Evolutionary conservation across 2,888 invertebrate species (phyloP), one percentile per base, ranked within the genome.

Genomic region (Pristionchus arcanus): DNA sequence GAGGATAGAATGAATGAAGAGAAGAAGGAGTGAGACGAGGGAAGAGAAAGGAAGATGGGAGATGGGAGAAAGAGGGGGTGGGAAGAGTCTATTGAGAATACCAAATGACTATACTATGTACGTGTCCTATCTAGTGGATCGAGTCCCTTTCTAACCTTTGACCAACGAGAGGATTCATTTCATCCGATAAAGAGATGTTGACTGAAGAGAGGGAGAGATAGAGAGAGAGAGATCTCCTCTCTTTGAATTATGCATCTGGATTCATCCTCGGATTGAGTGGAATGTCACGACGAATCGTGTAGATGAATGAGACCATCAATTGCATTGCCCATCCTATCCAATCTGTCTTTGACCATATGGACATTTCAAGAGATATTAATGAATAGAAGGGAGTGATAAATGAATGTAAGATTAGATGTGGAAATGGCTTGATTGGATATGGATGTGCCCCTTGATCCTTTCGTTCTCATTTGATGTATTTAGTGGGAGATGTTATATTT

Each of bases 51-150:
- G 37, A 28, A 42, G 49, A 31, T 37, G 81, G 49, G 25, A 28
- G 81, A 49, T 19, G 42, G 42, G 42, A n/a, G 42, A 49, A 49
- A 13, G 42, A 49, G 42, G 59, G 31, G 63, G 85, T 21, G 85
- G 42, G 85, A 63, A 37, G 85, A 85, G 28, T 83, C 49, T 34
- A 53, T n/a, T 83, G 28, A 28, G 42, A 83, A 83, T 83, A 53
- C 81, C 5, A 53, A 83, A 53, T 42, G 81, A 42, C 81, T 83
- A 83, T 83, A 74, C 74, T 42, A 83, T 53, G 81, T 49, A 53
- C n/a, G 81, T 42, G 42, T 9, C 81, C 19, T 59, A 25, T 19
- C 59, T 21, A 77, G 77, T 77, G 34, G 53, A 53, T 83, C 34
- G n/a, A 42, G 11, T 34, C 34, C 81, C 34, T 49, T n/a, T 25